Percentiles rank a stretch among this genome's conserved stretches.
Evolutionary conservation across 2,797 vertebrate genomes (phyloP).

Genomic region (Chrysocyon brachyurus): DNA sequence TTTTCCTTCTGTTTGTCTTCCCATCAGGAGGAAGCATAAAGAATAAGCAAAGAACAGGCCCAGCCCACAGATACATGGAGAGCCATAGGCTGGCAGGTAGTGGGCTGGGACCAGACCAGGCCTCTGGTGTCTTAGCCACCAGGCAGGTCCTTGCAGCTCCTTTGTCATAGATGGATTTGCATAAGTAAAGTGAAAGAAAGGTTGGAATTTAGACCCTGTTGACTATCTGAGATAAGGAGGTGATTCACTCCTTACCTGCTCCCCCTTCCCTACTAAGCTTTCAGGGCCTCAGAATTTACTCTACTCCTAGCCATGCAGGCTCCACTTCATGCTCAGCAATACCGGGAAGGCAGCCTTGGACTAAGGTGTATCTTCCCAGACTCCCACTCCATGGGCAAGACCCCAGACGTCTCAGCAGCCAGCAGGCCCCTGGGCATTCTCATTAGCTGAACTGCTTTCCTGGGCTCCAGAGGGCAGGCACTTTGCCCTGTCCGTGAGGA

Average conservation of each 20-base stretch:
- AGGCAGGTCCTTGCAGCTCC: fast-evolving
- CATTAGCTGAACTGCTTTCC: neutral
- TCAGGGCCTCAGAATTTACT: neutral
- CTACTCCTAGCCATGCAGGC: neutral
- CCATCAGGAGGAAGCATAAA: neutral
- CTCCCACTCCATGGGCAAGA: neutral
- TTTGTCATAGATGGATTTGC: neutral
- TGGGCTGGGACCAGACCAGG: neutral
- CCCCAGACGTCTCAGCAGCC: neutral
- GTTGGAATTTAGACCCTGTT: neutral
- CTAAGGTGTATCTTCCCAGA: neutral
- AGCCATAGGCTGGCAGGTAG: fast-evolving
- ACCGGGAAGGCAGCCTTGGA: neutral
- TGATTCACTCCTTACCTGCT: neutral
- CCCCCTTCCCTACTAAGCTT: neutral
- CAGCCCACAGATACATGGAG: neutral
- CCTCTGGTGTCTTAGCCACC: neutral
- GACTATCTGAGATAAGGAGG: neutral
- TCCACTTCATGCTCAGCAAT: fast-evolving
- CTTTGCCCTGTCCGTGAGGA: neutral
- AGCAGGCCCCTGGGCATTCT: neutral
- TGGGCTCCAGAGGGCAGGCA: neutral
- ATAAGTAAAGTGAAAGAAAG: conserved; percentile 22
- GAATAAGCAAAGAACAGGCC: neutral
- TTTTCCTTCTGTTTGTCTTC: neutral